Percentiles rank a stretch among this genome's conserved stretches.
These are phyloP conservation scores for Morinoia aosen DNA, from an alignment of 2,888 invertebrate species.

Conservation along the genomic window DNA sequence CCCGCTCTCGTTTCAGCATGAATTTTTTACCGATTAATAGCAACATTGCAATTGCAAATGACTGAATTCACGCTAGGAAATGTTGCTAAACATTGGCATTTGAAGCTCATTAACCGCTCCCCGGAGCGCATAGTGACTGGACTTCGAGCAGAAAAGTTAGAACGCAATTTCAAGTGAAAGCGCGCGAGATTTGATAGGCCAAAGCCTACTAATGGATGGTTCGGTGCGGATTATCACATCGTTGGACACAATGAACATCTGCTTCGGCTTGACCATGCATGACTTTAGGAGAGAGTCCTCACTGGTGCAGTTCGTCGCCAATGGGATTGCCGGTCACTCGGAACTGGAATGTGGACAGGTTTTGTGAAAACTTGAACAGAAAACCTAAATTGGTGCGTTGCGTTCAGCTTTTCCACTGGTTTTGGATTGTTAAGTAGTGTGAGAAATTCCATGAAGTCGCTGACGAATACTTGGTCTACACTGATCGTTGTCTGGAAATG, in stretches of 20 bases:
- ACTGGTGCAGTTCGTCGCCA: not conserved
- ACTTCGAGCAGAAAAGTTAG: not conserved
- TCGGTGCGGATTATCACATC: not conserved
- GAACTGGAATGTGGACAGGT: not conserved
- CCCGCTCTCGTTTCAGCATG: not conserved
- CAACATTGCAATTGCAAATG: not conserved
- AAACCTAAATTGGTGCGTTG: not conserved
- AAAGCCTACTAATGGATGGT: constrained; percentile 12
- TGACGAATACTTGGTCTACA: not conserved
- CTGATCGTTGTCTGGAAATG: not conserved
- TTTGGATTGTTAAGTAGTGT: not conserved
- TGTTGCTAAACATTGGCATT: not conserved
- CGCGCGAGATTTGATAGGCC: not conserved
- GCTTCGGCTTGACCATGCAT: not conserved
- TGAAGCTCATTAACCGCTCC: not conserved
- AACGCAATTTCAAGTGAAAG: constrained; percentile 10
- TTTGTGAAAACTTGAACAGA: not conserved
- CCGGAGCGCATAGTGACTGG: not conserved
- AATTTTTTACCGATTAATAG: not conserved
- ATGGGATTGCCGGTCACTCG: not conserved
- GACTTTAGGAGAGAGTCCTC: not conserved
- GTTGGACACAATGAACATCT: constrained; percentile 9
- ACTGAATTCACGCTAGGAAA: not conserved
- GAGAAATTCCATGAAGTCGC: not conserved
- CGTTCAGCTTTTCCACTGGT: not conserved